phyloP scores from a whole-genome alignment of 2,797 vertebrate species.

The Coreius guichenoti region DNA sequence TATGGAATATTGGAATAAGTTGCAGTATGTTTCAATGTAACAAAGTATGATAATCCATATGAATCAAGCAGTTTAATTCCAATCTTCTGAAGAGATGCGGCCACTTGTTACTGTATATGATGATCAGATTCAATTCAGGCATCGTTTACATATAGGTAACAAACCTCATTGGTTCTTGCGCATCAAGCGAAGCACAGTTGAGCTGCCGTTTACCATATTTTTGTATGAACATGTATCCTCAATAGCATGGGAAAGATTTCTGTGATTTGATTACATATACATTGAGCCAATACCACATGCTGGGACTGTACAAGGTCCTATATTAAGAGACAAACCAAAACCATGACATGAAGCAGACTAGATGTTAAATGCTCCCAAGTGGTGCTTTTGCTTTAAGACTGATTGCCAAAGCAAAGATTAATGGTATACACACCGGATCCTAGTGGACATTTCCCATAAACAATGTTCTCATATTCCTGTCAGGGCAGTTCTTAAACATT shows the following conservation, averaged over 20 bases:
- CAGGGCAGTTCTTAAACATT: background rate
- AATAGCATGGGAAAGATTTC: background rate
- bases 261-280: background rate
- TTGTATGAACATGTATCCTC: background rate
- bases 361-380: background rate
- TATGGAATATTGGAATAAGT: background rate
- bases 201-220: background rate
- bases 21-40: background rate
- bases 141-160: background rate
- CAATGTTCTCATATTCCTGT: background rate
- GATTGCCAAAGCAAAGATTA: background rate
- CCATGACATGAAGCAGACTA: background rate
- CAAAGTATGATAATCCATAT: background rate
- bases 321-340: background rate
- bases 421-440: background rate
- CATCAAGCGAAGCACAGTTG: background rate
- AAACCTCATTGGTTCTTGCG: no score
- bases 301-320: background rate
- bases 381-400: slow-evolving; percentile 11
- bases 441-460: background rate
- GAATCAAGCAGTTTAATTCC: background rate
- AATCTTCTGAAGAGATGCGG: background rate
- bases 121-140: background rate
- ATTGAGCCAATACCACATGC: background rate
- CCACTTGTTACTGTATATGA: background rate